Percentiles rank a stretch among this genome's conserved stretches.
Conservation (phyloP, 1,140 invertebrate species). For the Drosophila santomea region DNA sequence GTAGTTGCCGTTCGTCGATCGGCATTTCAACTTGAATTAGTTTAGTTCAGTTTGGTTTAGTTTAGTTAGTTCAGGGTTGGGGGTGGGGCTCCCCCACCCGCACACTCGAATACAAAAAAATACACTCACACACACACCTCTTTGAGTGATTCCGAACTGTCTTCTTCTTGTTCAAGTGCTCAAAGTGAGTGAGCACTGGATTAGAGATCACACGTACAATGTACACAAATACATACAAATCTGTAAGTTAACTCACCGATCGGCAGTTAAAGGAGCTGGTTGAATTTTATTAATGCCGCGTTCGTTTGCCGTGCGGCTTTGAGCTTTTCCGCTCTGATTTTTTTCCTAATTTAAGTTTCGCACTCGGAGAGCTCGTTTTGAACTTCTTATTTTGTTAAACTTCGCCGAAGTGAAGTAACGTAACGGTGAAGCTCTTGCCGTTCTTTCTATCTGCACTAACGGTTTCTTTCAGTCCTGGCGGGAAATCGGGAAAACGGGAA, state of each 20-base stretch:
- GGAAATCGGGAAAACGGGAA: conserved; percentile 1
- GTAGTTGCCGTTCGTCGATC: conserved; percentile 76
- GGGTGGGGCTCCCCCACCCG: conserved; percentile 1
- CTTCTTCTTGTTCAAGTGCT: conserved; percentile 31
- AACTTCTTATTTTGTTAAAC: conserved; percentile 17
- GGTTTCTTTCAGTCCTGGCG: neutral
- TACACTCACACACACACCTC: conserved; percentile 24
- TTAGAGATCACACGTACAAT: conserved; percentile 34
- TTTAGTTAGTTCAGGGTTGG: conserved; percentile 35
- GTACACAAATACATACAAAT: conserved; percentile 17
- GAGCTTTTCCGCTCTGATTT: conserved; percentile 31
- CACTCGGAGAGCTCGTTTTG: conserved; percentile 20
- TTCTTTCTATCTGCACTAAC: no score
- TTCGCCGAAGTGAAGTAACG: conserved; percentile 30
- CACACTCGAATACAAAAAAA: conserved; percentile 12
- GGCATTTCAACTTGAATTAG: conserved; percentile 53
- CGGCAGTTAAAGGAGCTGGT: conserved; percentile 50
- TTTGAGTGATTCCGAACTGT: conserved; percentile 65
- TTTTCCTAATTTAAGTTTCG: neutral
- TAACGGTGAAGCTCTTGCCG: conserved; percentile 30
- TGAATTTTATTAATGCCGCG: conserved; percentile 40
- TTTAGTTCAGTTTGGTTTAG: conserved; percentile 41
- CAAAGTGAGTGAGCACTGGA: conserved; percentile 61
- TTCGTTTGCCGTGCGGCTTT: conserved; percentile 20
- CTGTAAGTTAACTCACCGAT: conserved; percentile 1